Base-by-base conservation (phyloP, 2,113 vertebrate species). In the Quiscalus mexicanus region DNA sequence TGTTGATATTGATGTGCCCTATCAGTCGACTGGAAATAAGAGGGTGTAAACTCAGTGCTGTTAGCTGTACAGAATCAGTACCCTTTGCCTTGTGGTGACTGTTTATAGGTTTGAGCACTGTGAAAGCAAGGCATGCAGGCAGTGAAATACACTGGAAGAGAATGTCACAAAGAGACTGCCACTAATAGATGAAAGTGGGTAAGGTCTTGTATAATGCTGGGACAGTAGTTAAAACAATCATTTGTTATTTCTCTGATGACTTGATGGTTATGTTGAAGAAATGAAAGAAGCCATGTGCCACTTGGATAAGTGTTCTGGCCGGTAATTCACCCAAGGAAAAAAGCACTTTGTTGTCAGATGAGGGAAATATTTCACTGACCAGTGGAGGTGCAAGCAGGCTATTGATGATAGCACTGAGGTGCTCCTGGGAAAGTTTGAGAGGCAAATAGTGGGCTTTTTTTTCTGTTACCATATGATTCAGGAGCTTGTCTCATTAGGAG, bases 281-380 rank as follows among this genome's bases (percentile, higher is more conserved):
- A 73, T 9, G 2, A 53, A 87, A 60, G 42, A 56, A 63, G 2
- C 68, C 2, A 0, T 58, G 21, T 44, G 7, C 6, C 4, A 20
- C 20, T 64, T 87, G 42, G 37, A 50, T 50, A 33, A 16, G 5
- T 60, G 27, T 59, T 45, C 24, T 74, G 49, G 11, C 14, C 65
- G 16, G 35, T 39, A 65, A n/a, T 74, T 62, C 41, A 47, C 8
- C 11, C 25, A 47, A 55, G 63, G 5, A 0, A 31, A 89, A 59
- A 41, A 4, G 0, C 1, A 10, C 2, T 59, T 87, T 84, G 3
- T 12, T 55, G 5, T 75, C 10, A 21, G 28, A 24, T 25, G 27
- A 41, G 10, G 6, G 4, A 74, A 79, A 44, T 44, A 39, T 2
- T 87, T 68, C 49, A 28, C 25, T 71, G 42, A 41, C 6, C 11